Evolutionary conservation across 2,888 invertebrate genomes (phyloP).

Genomic region (Torymus texanus): DNA sequence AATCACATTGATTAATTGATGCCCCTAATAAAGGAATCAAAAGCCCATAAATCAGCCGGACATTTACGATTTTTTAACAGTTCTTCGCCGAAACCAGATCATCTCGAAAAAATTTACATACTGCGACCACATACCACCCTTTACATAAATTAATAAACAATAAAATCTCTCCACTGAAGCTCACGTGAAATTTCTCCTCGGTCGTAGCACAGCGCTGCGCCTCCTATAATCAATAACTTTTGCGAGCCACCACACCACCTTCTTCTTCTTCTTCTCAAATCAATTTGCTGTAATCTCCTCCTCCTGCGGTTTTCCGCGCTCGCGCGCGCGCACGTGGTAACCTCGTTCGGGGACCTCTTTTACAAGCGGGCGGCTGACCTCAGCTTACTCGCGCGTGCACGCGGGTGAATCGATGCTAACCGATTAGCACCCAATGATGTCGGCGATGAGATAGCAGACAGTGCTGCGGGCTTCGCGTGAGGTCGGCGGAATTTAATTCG

Average conservation of each 20-base stretch:
- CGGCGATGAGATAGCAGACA: slow-evolving; percentile 7
- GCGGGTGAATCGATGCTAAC: slow-evolving; percentile 43
- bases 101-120: no score
- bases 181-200: slow-evolving; percentile 24
- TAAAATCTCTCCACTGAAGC: not conserved
- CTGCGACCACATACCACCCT: not conserved
- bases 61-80: no score
- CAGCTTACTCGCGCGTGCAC: not conserved
- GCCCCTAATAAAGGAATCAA: no score
- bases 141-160: not conserved
- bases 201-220: not conserved
- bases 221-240: slow-evolving; percentile 32
- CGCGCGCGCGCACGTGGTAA: slow-evolving; percentile 16
- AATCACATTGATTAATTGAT: no score
- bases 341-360: slow-evolving; percentile 49
- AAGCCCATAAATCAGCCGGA: no score
- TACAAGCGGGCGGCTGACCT: slow-evolving; percentile 25
- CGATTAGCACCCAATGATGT: slow-evolving; percentile 46
- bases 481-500: not conserved
- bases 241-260: not conserved
- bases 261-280: slow-evolving; percentile 41
- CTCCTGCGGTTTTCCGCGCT: slow-evolving; percentile 47
- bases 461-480: not conserved
- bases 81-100: no score
- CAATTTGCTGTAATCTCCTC: slow-evolving; percentile 52